Percentiles rank a stretch among this genome's conserved stretches.
These are phyloP conservation scores for Zaprionus nigranus DNA, from an alignment of 1,140 invertebrate genomes.

Conservation along the genomic window DNA sequence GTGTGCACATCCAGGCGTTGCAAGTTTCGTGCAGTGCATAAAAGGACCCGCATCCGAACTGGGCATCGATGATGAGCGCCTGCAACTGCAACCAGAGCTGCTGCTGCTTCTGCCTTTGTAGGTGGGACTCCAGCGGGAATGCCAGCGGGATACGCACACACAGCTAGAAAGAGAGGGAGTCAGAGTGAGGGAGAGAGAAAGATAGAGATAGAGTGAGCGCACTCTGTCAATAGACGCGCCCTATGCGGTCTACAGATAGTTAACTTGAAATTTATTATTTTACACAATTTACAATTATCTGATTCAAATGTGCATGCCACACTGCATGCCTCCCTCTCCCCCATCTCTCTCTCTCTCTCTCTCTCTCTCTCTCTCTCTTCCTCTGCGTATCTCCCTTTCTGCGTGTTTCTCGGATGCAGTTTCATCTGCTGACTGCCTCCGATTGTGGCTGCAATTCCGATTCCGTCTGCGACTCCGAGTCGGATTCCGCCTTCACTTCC, in stretches of 20 bases:
- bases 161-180: conserved; percentile 18
- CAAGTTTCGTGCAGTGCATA: conserved; percentile 35
- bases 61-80: conserved; percentile 43
- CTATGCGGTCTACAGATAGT: conserved; percentile 77
- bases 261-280: conserved; percentile 83
- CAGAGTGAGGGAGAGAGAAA: background rate
- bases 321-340: background rate
- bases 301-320: conserved; percentile 75
- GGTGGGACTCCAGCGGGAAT: conserved; percentile 5
- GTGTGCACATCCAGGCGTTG: conserved; percentile 8
- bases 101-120: background rate
- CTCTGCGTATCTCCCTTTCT: background rate
- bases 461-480: conserved; percentile 13
- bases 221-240: conserved; percentile 64
- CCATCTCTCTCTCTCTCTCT: background rate
- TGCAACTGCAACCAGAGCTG: conserved; percentile 48
- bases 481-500: conserved; percentile 18
- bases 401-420: conserved; percentile 36
- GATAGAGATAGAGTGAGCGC: background rate
- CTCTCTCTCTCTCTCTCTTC: background rate
- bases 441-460: conserved; percentile 17
- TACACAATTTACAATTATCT: conserved; percentile 83
- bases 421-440: conserved; percentile 45
- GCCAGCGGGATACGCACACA: conserved; percentile 21
- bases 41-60: conserved; percentile 26